Conservation (phyloP, 1,140 invertebrate genomes). For the Drosophila chauvacae region DNA sequence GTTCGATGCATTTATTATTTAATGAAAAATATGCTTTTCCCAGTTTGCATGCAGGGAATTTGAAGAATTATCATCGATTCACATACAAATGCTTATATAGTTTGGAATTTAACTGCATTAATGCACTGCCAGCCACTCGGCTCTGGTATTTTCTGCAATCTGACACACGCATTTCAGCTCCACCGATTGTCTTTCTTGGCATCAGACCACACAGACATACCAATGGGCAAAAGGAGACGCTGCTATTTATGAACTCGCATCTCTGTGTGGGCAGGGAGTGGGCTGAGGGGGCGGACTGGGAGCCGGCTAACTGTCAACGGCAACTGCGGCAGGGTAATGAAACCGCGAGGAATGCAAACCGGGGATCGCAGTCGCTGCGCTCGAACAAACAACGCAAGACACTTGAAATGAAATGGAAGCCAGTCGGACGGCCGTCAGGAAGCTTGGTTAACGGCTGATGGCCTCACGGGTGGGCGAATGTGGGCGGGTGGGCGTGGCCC, state of each 20-base stretch:
- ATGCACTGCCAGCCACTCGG: slow-evolving; percentile 30
- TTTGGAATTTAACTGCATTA: slow-evolving; percentile 31
- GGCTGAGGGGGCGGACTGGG: background rate
- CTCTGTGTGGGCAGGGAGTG: background rate
- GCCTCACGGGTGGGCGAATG: background rate
- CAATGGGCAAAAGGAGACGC: slow-evolving; percentile 16
- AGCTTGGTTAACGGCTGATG: slow-evolving; percentile 43
- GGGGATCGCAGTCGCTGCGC: slow-evolving; percentile 14
- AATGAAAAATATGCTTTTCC: background rate
- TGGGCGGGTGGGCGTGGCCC: slow-evolving; percentile 24
- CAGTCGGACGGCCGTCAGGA: slow-evolving; percentile 31
- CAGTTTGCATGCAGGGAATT: background rate
- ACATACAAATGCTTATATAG: background rate
- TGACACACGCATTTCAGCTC: slow-evolving; percentile 49
- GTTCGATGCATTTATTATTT: no score
- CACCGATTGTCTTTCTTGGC: slow-evolving; percentile 40
- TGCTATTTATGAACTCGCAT: slow-evolving; percentile 40
- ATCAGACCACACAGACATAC: slow-evolving; percentile 4
- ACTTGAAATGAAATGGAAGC: slow-evolving; percentile 43
- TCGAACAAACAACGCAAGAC: slow-evolving; percentile 51
- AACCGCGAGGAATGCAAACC: slow-evolving; percentile 52
- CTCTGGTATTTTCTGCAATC: slow-evolving; percentile 38
- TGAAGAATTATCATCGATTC: background rate
- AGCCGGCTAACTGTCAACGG: slow-evolving; percentile 40
- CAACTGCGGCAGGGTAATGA: slow-evolving; percentile 47